Conservation (phyloP, 2,888 invertebrate genomes). For the Galeruca laticollis region DNA sequence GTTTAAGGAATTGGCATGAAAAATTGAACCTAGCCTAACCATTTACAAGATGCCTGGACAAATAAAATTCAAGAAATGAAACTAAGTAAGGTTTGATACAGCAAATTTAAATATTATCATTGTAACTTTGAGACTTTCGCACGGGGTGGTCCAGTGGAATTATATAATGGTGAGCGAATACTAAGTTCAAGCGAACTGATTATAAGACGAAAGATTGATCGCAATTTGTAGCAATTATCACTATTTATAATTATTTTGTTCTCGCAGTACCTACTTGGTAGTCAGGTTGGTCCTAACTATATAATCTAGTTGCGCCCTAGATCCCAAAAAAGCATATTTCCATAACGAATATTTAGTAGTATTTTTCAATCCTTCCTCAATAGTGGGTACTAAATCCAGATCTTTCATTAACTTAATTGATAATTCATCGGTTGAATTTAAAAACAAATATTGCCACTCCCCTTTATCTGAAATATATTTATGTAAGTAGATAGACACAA, state of each 20-base stretch:
- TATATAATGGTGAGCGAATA: too few relatives aligned
- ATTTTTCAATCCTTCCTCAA: slow-evolving; percentile 78
- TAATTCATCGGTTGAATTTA: slow-evolving; percentile 75
- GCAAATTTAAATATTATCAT: too few relatives aligned
- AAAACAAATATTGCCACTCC: slow-evolving; percentile 82
- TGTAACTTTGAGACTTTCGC: too few relatives aligned
- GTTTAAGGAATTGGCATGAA: too few relatives aligned
- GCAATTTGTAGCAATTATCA: too few relatives aligned
- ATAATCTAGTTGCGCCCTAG: slow-evolving; percentile 78
- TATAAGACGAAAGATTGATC: too few relatives aligned
- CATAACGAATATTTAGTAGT: slow-evolving; percentile 82
- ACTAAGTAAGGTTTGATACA: too few relatives aligned
- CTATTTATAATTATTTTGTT: slow-evolving; percentile 5
- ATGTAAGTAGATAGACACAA: not conserved
- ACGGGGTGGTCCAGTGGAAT: too few relatives aligned
- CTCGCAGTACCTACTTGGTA: slow-evolving; percentile 68
- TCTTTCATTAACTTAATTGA: slow-evolving; percentile 75
- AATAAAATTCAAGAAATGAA: too few relatives aligned
- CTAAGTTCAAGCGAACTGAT: too few relatives aligned
- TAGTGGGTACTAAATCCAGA: slow-evolving; percentile 75
- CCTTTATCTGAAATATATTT: slow-evolving; percentile 71
- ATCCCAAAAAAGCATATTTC: slow-evolving; percentile 84
- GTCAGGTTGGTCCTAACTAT: slow-evolving; percentile 80
- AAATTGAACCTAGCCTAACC: too few relatives aligned
- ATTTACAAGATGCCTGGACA: too few relatives aligned